Base-by-base conservation (phyloP, 2,888 invertebrate species). In the Saturnia pavonia region DNA sequence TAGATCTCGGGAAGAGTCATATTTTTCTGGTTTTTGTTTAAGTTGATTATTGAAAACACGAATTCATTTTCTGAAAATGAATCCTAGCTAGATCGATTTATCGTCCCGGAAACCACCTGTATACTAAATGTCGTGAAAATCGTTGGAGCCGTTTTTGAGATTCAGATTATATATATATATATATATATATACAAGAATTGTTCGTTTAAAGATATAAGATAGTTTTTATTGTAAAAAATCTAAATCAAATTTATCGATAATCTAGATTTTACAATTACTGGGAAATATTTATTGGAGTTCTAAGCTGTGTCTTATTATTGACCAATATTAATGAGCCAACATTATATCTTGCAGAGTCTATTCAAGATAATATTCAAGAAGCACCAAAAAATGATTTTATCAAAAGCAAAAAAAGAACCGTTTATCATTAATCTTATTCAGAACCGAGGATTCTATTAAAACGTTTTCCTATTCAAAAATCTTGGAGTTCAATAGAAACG, bases 401-500 rank as follows among this genome's bases (percentile, higher is more conserved):
- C 77, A 78, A 74, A 82, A 83, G 75, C 79, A 71, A 71, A 63
- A 63, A 57, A 22, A 25, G 25, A 25, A 25, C 11, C 22, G 14
- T 27, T 63, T 63, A 63, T 79, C 83, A 83, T 85, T 85, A 78
- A 85, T 85, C 85, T 85, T 85, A 82, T 83, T 84, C 85, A 83
- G 76, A 75, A 73, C 57, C 69, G 72, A 71, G 69, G 69, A 74
- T 74, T 73, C 85, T 86, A 85, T 88, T 87, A 87, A 86, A 88
- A 83, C 82, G 86, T 84, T 85, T 87, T 80, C 81, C 82, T 80
- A 87, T 88, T 89, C 86, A 88, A 86, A 88, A 88, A 86, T 81
- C 80, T 77, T 76, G 78, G 81, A 85, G 87, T 86, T 89, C 82
- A 90, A 90, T 88, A 80, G 82, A 75, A 85, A 84, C 25, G 82